Evolutionary conservation across 2,888 invertebrate genomes (phyloP), one percentile per base, ranked within the genome.

Genomic region (Thereva nobilitata): DNA sequence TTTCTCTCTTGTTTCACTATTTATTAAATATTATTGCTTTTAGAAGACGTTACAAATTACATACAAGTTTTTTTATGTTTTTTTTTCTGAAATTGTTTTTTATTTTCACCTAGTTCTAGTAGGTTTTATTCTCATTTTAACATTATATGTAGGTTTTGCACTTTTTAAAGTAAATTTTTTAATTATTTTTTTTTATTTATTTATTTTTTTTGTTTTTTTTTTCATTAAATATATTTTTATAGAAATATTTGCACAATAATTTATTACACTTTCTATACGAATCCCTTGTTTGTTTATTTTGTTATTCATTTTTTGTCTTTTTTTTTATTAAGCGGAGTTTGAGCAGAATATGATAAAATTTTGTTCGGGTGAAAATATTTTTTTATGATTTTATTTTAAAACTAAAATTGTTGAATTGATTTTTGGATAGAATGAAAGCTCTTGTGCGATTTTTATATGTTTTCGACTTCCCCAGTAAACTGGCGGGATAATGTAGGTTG

Each of bases 211-310:
- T 23, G 10, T 49, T 54, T 71, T 71, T 72, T 54, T 56, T 72
- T 71, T 71, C 69, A 69, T 66, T 23, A 23, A 23, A 23, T 23
- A 23, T 23, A 23, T 23, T 23, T 42, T 9, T 42, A 23, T 8
- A 42, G 7, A 42, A 12, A 40, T 54, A 50, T n/a, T 53, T 37
- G 52, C 45, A 35, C 44, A 53, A 42, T 34, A 57, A 42, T 71
- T 71, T 71, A 74, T 72, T 73, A 72, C 74, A 77, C 76, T 73
- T 77, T 75, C 37, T 76, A 78, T 76, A 78, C 75, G 75, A 75
- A 77, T 79, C 79, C 80, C 80, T 79, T 79, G 79, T 79, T 80
- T 79, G 76, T 78, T 78, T 79, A 23, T 10, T 61, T 61, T 61
- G 61, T 61, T 61, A 61, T 42, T 79, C 76, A 76, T 76, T 69